Evolutionary conservation across 2,797 vertebrate species (phyloP).

Genomic region (Protonibea diacanthus): DNA sequence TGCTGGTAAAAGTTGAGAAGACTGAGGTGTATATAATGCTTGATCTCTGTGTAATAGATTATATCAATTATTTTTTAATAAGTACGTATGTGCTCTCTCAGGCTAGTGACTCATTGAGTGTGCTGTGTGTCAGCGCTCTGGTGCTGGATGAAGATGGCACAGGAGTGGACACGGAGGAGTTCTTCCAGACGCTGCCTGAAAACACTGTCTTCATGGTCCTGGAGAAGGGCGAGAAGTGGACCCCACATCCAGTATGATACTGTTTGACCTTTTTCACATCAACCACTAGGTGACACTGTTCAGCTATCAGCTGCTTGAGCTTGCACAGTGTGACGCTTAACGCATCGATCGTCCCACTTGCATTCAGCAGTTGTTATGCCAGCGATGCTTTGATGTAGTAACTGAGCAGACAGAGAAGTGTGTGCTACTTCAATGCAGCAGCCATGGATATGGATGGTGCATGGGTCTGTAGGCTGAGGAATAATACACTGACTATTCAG

Average conservation of each 20-base stretch:
- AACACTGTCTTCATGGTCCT: conserved; percentile 91
- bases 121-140: conserved; percentile 75
- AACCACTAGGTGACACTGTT: conserved; percentile 62
- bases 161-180: conserved; percentile 91
- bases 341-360: background rate
- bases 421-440: background rate
- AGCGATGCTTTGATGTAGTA: conserved; percentile 18
- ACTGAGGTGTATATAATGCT: background rate
- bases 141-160: conserved; percentile 96
- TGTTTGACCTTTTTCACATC: background rate
- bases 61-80: background rate
- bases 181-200: conserved; percentile 89
- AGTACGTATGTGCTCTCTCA: conserved; percentile 54
- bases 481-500: conserved; percentile 15
- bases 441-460: conserved; percentile 34
- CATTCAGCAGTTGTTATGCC: conserved; percentile 1
- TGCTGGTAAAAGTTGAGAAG: conserved; percentile 6
- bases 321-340: background rate
- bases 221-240: conserved; percentile 90
- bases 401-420: background rate
- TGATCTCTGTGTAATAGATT: background rate
- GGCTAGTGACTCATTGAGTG: conserved; percentile 82
- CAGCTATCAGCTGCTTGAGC: conserved; percentile 2
- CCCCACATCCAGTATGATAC: conserved; percentile 76
- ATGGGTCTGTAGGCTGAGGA: conserved; percentile 1